A percentile compares a stretch with the other conserved stretches of the same genome.
phyloP scores from a whole-genome alignment of 2,797 vertebrate species.

The Scyliorhinus canicula region DNA sequence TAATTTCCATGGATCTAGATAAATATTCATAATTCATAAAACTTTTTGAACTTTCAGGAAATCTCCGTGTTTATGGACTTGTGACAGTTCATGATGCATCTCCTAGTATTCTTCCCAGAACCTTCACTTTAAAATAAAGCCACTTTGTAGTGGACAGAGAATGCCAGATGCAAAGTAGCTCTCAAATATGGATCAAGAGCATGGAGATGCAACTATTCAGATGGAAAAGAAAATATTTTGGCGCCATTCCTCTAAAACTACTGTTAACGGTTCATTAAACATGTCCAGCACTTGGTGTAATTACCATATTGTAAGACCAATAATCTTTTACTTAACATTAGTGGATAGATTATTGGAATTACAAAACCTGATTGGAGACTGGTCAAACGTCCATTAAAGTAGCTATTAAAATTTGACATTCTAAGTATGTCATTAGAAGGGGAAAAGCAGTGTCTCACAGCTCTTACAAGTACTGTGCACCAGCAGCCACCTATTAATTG shows the following conservation, averaged over 20 bases:
- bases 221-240: background rate
- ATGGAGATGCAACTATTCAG: background rate
- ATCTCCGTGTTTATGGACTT: background rate
- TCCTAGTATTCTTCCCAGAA: background rate
- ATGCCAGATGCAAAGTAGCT: too few species aligned
- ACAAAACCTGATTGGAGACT: background rate
- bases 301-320: background rate
- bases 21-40: background rate
- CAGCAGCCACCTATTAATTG: background rate
- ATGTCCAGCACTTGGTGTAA: background rate
- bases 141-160: background rate
- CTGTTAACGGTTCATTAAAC: background rate
- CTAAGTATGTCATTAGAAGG: background rate
- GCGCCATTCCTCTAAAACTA: background rate
- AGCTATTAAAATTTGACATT: background rate
- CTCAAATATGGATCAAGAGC: background rate
- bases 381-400: background rate
- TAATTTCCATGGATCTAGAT: background rate
- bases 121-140: background rate
- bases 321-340: background rate
- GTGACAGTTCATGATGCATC: background rate
- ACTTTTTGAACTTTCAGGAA: background rate
- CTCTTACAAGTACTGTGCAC: background rate
- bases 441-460: background rate
- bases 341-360: slow-evolving; percentile 17